Evolutionary conservation across 2,113 vertebrate species (phyloP).

Genomic region (Andinoacara biseriatus): DNA sequence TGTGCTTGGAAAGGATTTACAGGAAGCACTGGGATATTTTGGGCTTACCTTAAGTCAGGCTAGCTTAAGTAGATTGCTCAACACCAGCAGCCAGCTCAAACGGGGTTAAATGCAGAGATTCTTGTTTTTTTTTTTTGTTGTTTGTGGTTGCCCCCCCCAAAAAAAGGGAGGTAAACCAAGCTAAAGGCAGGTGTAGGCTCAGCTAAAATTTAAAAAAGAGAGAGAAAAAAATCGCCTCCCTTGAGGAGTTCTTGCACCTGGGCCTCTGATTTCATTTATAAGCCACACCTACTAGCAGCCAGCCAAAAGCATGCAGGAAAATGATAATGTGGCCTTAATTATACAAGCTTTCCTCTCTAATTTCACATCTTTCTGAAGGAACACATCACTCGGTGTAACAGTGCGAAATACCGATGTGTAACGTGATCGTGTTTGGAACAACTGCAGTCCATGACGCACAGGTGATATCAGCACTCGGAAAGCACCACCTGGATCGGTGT

Average conservation of each 20-base stretch:
- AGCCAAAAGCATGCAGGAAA: background rate
- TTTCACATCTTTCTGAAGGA: background rate
- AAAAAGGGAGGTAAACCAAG: background rate
- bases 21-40: background rate
- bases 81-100: background rate
- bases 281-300: background rate
- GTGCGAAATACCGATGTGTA: background rate
- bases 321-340: background rate
- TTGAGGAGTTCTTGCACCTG: background rate
- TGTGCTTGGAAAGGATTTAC: conserved; percentile 1
- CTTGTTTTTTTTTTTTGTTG: background rate
- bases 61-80: conserved; percentile 9
- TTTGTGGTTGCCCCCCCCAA: background rate
- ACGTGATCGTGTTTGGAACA: too few species aligned
- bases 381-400: background rate
- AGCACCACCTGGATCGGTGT: too few species aligned
- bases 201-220: rapidly evolving
- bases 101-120: background rate
- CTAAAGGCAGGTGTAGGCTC: background rate
- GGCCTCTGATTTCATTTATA: background rate
- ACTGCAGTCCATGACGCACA: too few species aligned
- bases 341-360: background rate
- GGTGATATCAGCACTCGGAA: too few species aligned
- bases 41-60: conserved; percentile 1
- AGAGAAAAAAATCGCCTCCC: background rate